Evolutionary conservation across 2,888 invertebrate species (phyloP).

Genomic region (Altica lythri): DNA sequence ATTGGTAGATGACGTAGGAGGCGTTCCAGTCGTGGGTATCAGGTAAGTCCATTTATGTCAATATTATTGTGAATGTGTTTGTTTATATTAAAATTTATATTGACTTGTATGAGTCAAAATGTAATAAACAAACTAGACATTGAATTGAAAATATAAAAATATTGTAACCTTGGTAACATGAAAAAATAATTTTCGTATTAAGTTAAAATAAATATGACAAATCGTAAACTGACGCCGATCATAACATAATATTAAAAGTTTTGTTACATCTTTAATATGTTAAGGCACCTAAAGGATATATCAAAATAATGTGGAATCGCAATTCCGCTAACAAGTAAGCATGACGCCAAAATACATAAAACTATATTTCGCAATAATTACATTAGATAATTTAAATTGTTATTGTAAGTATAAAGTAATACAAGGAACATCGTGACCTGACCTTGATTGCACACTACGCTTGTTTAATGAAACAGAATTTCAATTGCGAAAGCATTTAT

Average conservation of each 20-base stretch:
- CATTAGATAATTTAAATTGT: no score
- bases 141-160: neutral
- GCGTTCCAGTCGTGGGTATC: slow-evolving; percentile 68
- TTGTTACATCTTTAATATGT: no score
- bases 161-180: neutral
- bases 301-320: no score
- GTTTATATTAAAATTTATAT: slow-evolving; percentile 1
- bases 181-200: neutral
- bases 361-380: no score
- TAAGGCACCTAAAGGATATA: no score
- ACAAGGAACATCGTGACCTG: slow-evolving; percentile 17
- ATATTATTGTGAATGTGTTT: neutral
- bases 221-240: no score
- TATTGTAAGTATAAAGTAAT: slow-evolving; percentile 7
- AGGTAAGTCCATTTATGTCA: slow-evolving; percentile 60
- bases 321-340: no score
- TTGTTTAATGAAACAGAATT: slow-evolving; percentile 26
- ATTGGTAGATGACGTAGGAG: slow-evolving; percentile 72
- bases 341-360: no score
- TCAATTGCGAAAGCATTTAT: slow-evolving; percentile 22
- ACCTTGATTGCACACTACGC: slow-evolving; percentile 20
- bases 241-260: no score
- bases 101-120: neutral
- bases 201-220: neutral
- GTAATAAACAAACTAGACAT: neutral